A percentile compares a stretch with the other conserved stretches of the same genome.
Evolutionary conservation across 2,113 vertebrate species (phyloP).

Genomic region (Anhinga anhinga): DNA sequence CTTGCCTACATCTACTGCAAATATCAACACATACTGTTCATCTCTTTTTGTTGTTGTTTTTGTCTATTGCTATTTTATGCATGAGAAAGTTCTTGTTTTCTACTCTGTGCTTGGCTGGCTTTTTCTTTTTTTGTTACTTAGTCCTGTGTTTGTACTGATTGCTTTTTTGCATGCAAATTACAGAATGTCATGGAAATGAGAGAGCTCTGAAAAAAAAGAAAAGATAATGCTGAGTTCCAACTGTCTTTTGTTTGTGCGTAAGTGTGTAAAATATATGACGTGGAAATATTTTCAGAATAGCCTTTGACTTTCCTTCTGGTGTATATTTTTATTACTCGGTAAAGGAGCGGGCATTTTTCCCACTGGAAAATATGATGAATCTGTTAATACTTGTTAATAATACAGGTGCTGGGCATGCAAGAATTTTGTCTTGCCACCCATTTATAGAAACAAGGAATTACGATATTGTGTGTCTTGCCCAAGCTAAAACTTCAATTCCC

Average conservation of each 20-base stretch:
- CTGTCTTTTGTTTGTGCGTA: conserved; percentile 66
- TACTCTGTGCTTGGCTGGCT: conserved; percentile 72
- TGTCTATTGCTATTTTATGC: conserved; percentile 75
- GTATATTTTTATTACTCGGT: conserved; percentile 19
- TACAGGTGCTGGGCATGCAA: conserved; percentile 16
- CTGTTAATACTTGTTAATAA: conserved; percentile 27
- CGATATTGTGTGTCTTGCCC: neutral
- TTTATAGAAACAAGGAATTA: conserved; percentile 35
- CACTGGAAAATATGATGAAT: conserved; percentile 32
- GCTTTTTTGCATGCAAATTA: conserved; percentile 79
- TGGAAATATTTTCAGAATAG: conserved; percentile 66
- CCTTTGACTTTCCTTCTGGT: conserved; percentile 74
- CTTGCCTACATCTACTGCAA: conserved; percentile 54
- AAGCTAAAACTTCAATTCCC: neutral
- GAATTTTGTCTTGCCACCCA: neutral
- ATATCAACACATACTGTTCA: conserved; percentile 61
- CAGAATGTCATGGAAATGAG: conserved; percentile 73
- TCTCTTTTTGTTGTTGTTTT: conserved; percentile 36
- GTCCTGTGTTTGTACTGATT: conserved; percentile 72
- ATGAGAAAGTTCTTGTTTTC: conserved; percentile 75
- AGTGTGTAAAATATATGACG: conserved; percentile 64
- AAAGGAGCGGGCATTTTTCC: neutral
- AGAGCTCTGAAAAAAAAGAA: conserved; percentile 46
- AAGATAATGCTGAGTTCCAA: conserved; percentile 64
- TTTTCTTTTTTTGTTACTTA: conserved; percentile 61